phyloP scores from a whole-genome alignment of 2,888 invertebrate genomes.

The Limnephilus lunatus region DNA sequence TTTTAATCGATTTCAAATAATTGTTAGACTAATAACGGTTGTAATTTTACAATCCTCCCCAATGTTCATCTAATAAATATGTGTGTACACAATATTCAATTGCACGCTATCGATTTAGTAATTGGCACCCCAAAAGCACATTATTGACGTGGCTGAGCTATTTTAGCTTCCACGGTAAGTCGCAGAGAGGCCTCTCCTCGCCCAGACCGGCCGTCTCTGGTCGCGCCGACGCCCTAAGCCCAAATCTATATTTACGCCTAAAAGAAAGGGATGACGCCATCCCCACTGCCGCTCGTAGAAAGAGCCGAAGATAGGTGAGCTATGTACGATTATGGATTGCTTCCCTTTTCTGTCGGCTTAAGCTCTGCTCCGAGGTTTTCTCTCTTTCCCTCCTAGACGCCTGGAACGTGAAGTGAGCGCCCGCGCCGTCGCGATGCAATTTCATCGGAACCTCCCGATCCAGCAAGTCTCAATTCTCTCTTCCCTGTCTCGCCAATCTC shows the following conservation, averaged over 20 bases:
- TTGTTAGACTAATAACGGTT: not conserved
- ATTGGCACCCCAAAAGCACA: conserved; percentile 57
- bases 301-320: conserved; percentile 56
- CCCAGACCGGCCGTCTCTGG: conserved; percentile 54
- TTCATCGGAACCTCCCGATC: conserved; percentile 50
- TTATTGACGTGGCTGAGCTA: conserved; percentile 55
- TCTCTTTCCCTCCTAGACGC: conserved; percentile 52
- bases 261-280: conserved; percentile 59
- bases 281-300: conserved; percentile 52
- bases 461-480: conserved; percentile 38
- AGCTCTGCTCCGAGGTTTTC: conserved; percentile 32
- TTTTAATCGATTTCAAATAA: not conserved
- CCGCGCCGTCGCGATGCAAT: conserved; percentile 66
- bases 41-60: not conserved
- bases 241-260: conserved; percentile 63
- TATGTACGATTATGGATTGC: conserved; percentile 56
- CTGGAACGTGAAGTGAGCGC: conserved; percentile 42
- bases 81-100: not conserved
- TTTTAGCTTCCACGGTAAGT: conserved; percentile 45
- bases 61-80: not conserved
- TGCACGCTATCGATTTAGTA: conserved; percentile 60
- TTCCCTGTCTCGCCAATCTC: conserved; percentile 38
- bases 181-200: conserved; percentile 39
- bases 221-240: conserved; percentile 65
- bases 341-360: conserved; percentile 56